phyloP scores from a whole-genome alignment of 2,888 invertebrate species.

The Lithodes maja region DNA sequence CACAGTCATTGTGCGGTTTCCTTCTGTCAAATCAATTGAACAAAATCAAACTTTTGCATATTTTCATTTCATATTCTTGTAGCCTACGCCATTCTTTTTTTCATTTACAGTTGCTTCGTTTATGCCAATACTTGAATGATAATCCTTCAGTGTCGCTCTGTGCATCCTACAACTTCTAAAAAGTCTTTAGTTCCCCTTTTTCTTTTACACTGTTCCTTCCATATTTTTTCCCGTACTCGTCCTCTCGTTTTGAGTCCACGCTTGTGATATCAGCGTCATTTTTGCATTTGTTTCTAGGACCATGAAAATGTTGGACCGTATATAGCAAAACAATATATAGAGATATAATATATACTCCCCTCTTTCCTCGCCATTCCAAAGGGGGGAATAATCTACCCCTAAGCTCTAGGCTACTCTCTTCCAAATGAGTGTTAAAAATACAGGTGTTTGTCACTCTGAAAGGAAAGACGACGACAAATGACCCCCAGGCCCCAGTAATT shows the following conservation, averaged over 20 bases:
- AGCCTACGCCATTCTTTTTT: too few relatives aligned
- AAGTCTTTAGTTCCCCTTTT: too few relatives aligned
- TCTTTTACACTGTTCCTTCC: not conserved
- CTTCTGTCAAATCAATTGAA: too few relatives aligned
- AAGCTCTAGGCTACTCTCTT: not conserved
- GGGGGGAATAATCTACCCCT: not conserved
- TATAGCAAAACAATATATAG: not conserved
- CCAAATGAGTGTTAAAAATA: not conserved
- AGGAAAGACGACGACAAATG: not conserved
- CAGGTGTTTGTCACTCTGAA: not conserved
- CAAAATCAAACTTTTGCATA: too few relatives aligned
- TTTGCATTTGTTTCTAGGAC: slow-evolving; percentile 46
- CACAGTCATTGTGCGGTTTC: too few relatives aligned
- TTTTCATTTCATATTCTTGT: too few relatives aligned
- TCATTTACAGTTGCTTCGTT: too few relatives aligned
- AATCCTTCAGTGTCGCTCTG: too few relatives aligned
- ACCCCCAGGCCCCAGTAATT: too few relatives aligned
- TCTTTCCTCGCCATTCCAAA: not conserved
- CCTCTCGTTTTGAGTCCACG: slow-evolving; percentile 6
- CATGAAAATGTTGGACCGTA: slow-evolving; percentile 14
- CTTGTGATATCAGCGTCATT: slow-evolving; percentile 66
- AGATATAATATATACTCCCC: not conserved
- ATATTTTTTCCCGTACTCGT: not conserved
- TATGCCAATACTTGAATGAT: too few relatives aligned
- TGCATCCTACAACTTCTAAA: too few relatives aligned